These are phyloP conservation scores for Trochalopteron elliotii DNA, from an alignment of 2,113 vertebrate genomes.

Conservation along the genomic window DNA sequence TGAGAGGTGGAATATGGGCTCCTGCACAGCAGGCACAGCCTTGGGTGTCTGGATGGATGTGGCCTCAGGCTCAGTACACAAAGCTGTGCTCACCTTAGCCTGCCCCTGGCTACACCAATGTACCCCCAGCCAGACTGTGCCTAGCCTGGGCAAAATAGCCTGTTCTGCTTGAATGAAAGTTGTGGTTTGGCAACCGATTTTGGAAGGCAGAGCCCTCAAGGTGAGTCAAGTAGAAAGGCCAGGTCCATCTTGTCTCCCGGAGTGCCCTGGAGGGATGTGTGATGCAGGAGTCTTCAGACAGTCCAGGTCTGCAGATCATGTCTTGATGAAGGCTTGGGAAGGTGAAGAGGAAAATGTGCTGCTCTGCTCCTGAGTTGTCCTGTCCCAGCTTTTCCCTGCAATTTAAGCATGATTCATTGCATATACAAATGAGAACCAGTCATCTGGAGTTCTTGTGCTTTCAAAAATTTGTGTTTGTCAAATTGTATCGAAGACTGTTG, in stretches of 20 bases:
- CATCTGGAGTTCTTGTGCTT: not conserved
- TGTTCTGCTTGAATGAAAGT: not conserved
- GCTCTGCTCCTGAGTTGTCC: not conserved
- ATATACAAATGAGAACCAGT: not conserved
- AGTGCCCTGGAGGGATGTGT: not conserved
- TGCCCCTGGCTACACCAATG: fast-evolving
- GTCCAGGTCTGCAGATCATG: not conserved
- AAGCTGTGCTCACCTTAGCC: not conserved
- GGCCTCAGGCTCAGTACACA: not conserved
- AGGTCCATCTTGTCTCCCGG: not conserved
- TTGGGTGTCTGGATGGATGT: fast-evolving
- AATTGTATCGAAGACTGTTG: not conserved
- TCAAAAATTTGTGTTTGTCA: not conserved
- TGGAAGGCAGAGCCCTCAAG: not conserved
- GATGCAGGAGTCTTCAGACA: not conserved
- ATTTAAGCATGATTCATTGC: not conserved
- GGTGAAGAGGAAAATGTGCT: not conserved
- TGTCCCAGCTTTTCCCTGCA: not conserved
- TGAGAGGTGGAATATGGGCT: not conserved
- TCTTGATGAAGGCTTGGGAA: not conserved
- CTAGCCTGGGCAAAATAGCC: fast-evolving
- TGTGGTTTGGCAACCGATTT: fast-evolving
- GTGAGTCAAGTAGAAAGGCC: not conserved
- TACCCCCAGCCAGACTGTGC: not conserved
- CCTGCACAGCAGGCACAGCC: not conserved